phyloP scores from a whole-genome alignment of 2,113 vertebrate species.

The Cheilinus undulatus region DNA sequence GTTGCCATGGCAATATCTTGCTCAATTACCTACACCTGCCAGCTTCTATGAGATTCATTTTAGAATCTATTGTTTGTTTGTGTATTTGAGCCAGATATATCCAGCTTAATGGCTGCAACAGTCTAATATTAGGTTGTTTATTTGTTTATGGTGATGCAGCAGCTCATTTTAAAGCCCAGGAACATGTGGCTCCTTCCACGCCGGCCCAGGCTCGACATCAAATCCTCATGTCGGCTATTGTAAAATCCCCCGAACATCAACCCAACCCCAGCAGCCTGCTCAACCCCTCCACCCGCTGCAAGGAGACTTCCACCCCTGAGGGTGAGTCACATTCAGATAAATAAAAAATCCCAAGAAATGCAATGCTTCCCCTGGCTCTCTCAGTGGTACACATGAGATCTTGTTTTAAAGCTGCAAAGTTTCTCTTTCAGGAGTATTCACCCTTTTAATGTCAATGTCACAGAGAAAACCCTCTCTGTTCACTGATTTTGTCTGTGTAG shows the following conservation, averaged over 20 bases:
- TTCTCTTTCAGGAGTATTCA: background rate
- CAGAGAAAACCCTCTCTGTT: constrained; percentile 40
- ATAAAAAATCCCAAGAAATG: background rate
- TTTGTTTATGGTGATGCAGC: constrained; percentile 78
- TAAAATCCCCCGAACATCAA: constrained; percentile 97
- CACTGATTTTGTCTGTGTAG: constrained; percentile 45
- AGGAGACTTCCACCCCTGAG: constrained; percentile 94
- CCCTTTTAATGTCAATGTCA: constrained; percentile 26
- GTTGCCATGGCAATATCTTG: constrained; percentile 28
- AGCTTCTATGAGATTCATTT: constrained; percentile 9
- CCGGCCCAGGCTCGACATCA: constrained; percentile 96
- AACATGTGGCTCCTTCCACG: constrained; percentile 91
- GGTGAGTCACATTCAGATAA: constrained; percentile 80
- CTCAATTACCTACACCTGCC: constrained; percentile 17
- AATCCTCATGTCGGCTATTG: constrained; percentile 98
- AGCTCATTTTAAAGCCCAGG: constrained; percentile 94
- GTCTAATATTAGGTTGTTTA: constrained; percentile 9
- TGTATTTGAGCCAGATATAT: background rate
- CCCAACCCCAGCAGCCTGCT: constrained; percentile 94
- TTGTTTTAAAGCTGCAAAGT: constrained; percentile 5
- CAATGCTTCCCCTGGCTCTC: background rate
- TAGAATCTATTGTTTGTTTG: constrained; percentile 6
- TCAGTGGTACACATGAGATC: constrained; percentile 8
- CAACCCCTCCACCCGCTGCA: constrained; percentile 92
- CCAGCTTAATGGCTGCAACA: background rate